Conservation (phyloP, 2,888 invertebrate species). For the Cephalotes varians region DNA sequence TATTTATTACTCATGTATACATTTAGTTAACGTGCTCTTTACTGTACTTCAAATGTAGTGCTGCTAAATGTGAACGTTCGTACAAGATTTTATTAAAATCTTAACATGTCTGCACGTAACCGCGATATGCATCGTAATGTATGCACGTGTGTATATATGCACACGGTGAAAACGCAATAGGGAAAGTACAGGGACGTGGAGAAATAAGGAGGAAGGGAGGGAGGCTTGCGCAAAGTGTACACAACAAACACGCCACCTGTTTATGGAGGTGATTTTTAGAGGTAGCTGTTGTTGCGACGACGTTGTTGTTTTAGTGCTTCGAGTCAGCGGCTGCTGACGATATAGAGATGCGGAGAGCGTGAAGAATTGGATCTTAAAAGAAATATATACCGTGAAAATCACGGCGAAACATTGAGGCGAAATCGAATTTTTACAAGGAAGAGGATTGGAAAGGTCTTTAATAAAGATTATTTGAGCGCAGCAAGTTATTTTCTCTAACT, state of each 20-base stretch:
- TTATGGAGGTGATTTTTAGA: constrained; percentile 63
- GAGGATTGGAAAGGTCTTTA: not conserved
- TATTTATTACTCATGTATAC: not conserved
- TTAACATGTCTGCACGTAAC: not conserved
- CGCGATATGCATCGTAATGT: constrained; percentile 3
- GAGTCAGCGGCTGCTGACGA: constrained; percentile 42
- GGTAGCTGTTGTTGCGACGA: constrained; percentile 31
- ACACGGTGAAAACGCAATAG: constrained; percentile 36
- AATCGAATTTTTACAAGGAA: constrained; percentile 23
- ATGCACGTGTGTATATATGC: not conserved
- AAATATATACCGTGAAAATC: constrained; percentile 30
- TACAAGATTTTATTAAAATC: constrained; percentile 17
- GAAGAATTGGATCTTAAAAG: constrained; percentile 54
- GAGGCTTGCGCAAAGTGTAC: constrained; percentile 50
- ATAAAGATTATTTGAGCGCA: constrained; percentile 8
- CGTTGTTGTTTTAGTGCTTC: constrained; percentile 46
- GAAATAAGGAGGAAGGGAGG: not conserved
- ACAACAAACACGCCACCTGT: constrained; percentile 58
- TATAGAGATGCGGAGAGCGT: constrained; percentile 51
- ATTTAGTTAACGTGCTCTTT: not conserved
- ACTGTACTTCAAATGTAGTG: not conserved
- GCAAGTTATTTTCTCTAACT: constrained; percentile 1
- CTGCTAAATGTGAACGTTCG: not conserved
- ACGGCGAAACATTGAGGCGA: constrained; percentile 5
- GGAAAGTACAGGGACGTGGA: constrained; percentile 16